Conservation (phyloP, 1,140 invertebrate genomes). For the Lepidostoma basale region DNA sequence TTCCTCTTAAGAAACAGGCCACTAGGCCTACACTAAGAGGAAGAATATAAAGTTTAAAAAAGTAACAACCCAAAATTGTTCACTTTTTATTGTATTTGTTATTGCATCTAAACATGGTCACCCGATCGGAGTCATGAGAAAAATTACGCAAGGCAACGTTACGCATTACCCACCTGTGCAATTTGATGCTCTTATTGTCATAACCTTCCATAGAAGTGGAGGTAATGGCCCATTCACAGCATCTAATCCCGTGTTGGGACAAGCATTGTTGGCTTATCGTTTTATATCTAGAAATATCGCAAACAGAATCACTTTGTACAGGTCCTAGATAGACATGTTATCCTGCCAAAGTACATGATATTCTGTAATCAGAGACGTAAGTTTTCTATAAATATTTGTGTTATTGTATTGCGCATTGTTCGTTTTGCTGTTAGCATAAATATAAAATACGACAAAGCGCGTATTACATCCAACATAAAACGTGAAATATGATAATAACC, state of each 20-base stretch:
- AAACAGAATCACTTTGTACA: not conserved
- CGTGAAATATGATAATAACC: too few relatives aligned
- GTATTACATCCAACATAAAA: too few relatives aligned
- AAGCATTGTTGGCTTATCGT: not conserved
- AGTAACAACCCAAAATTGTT: too few relatives aligned
- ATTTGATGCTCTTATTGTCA: conserved; percentile 17
- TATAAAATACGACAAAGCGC: too few relatives aligned
- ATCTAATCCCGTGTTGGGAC: conserved; percentile 15
- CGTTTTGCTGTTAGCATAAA: too few relatives aligned
- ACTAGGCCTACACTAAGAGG: too few relatives aligned
- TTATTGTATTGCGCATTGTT: conserved; percentile 23
- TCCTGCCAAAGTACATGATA: not conserved
- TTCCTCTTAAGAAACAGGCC: too few relatives aligned
- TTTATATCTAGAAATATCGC: conserved; percentile 13
- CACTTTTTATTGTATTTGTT: too few relatives aligned
- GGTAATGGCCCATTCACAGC: conserved; percentile 19
- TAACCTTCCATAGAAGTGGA: not conserved
- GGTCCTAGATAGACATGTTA: not conserved
- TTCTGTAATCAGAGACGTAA: conserved; percentile 20
- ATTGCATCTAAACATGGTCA: too few relatives aligned
- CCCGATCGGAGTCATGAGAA: conserved; percentile 11
- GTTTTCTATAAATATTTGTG: conserved; percentile 19
- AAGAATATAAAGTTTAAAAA: too few relatives aligned
- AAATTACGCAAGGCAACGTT: not conserved
- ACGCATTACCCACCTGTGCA: conserved; percentile 22